Percentiles rank a stretch among this genome's conserved stretches.
Evolutionary conservation across 2,113 vertebrate species (phyloP).

Genomic region (Nansenia antarctica): DNA sequence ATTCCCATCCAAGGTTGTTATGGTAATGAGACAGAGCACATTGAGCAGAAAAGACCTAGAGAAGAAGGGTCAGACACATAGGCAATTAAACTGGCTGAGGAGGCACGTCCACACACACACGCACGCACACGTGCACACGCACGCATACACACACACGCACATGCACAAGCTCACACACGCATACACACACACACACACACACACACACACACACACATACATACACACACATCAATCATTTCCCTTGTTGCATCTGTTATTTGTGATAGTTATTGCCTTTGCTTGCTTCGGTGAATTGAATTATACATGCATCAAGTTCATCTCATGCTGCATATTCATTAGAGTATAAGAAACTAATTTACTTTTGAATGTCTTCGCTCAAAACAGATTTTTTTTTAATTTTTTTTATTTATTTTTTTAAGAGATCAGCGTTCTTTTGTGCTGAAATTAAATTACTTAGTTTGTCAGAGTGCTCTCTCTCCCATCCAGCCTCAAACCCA

Average conservation of each 20-base stretch:
- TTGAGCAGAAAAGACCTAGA: background rate
- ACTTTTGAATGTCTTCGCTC: background rate
- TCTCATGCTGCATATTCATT: background rate
- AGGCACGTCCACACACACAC: background rate
- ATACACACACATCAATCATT: background rate
- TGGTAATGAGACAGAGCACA: constrained; percentile 6
- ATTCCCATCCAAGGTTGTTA: constrained; percentile 8
- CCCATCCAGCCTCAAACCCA: background rate
- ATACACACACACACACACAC: background rate
- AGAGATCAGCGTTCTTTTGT: background rate
- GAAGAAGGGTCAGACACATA: constrained; percentile 1
- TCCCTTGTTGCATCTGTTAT: background rate
- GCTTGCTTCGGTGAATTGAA: background rate
- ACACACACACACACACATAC: background rate
- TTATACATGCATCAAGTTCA: background rate
- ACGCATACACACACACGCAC: background rate
- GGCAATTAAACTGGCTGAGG: background rate
- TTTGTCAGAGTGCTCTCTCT: background rate
- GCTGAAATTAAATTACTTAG: background rate
- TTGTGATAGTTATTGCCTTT: background rate
- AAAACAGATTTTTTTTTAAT: background rate
- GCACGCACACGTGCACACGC: background rate
- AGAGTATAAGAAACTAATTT: background rate
- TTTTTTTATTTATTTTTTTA: no score
- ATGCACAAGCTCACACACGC: background rate